Conservation (phyloP, 2,113 vertebrate species). For the Rhinolophus ferrumequinum region DNA sequence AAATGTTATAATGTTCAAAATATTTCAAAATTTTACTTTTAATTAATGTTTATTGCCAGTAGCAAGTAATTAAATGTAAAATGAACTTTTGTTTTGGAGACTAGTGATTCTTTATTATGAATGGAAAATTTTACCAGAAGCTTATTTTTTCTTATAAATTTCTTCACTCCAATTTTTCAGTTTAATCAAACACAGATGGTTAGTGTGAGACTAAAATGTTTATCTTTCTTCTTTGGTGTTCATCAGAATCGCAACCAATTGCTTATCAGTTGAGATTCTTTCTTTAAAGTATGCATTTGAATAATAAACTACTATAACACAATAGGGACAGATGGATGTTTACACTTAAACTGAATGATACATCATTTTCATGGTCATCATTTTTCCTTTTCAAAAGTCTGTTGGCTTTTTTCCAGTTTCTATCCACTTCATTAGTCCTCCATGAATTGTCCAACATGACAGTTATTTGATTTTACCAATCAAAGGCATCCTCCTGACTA, state of each 20-base stretch:
- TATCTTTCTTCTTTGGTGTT: slow-evolving; percentile 39
- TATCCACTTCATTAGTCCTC: slow-evolving; percentile 54
- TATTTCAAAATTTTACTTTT: slow-evolving; percentile 22
- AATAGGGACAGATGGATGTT: slow-evolving; percentile 47
- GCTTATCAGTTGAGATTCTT: slow-evolving; percentile 44
- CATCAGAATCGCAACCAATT: slow-evolving; percentile 48
- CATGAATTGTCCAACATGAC: slow-evolving; percentile 54
- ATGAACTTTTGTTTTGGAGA: neutral
- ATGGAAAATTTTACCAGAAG: neutral
- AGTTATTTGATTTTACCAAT: slow-evolving; percentile 76
- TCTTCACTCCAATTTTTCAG: slow-evolving; percentile 19
- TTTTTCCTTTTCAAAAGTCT: slow-evolving; percentile 42
- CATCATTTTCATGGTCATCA: slow-evolving; percentile 52
- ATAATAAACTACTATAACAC: slow-evolving; percentile 53
- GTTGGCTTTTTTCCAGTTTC: slow-evolving; percentile 58
- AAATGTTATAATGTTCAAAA: neutral
- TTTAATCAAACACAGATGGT: slow-evolving; percentile 58
- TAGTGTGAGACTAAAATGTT: slow-evolving; percentile 43
- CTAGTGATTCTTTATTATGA: neutral
- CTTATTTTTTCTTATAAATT: slow-evolving; percentile 1
- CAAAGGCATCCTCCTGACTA: slow-evolving; percentile 65
- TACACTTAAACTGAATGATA: slow-evolving; percentile 47
- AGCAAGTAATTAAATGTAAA: slow-evolving; percentile 21
- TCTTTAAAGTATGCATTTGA: slow-evolving; percentile 24
- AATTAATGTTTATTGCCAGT: slow-evolving; percentile 21